Evolutionary conservation across 1,140 invertebrate genomes (phyloP).

Genomic region (Armadillidium nasatum): DNA sequence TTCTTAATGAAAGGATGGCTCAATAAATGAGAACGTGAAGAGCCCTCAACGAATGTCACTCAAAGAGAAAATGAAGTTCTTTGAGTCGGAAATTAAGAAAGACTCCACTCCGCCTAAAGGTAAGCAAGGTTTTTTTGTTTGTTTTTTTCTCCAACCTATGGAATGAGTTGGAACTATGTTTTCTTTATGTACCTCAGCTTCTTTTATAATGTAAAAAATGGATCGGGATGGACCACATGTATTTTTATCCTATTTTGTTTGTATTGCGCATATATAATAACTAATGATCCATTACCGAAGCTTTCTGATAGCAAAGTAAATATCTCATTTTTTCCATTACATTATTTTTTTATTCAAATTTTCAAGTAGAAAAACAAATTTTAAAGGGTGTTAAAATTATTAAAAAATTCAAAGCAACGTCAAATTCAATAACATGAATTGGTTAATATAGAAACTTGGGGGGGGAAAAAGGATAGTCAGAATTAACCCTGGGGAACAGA

Average conservation of each 20-base stretch:
- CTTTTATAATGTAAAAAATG: no score
- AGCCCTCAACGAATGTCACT: conserved; percentile 46
- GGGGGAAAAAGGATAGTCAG: no score
- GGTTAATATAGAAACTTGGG: no score
- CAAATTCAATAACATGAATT: no score
- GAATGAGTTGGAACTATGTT: background rate
- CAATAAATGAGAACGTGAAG: conserved; percentile 12
- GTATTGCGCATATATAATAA: background rate
- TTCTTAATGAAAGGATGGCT: background rate
- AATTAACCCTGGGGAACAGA: no score
- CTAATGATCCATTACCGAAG: background rate
- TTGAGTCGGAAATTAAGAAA: conserved; percentile 61
- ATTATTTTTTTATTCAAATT: background rate
- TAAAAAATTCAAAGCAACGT: no score
- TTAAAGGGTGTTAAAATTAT: no score
- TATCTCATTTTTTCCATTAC: background rate
- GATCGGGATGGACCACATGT: background rate
- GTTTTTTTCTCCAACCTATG: conserved; percentile 10
- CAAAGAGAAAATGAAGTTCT: conserved; percentile 48
- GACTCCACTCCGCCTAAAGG: conserved; percentile 52
- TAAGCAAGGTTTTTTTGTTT: conserved; percentile 12
- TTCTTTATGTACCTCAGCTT: no score
- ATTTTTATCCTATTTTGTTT: conserved; percentile 1
- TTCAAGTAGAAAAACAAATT: background rate
- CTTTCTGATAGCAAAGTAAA: background rate